phyloP scores from a whole-genome alignment of 2,888 invertebrate species.

The Drosophila neonasuta region DNA sequence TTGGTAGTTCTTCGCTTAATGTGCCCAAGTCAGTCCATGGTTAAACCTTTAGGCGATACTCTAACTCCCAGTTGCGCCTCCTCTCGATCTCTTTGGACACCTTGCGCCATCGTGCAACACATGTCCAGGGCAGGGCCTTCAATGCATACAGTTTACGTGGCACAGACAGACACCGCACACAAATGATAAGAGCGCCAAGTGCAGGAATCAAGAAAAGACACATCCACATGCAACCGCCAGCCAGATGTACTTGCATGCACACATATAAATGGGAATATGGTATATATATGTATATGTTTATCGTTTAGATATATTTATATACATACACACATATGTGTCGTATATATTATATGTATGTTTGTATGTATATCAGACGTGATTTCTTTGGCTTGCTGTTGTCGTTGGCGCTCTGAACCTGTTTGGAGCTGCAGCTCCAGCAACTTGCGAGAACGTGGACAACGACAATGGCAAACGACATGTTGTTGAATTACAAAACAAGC shows the following conservation, averaged over 20 bases:
- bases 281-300: constrained; percentile 9
- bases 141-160: constrained; percentile 40
- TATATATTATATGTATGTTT: constrained; percentile 37
- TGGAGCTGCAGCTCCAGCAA: constrained; percentile 48
- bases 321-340: constrained; percentile 7
- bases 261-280: neutral
- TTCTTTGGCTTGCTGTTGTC: constrained; percentile 54
- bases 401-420: constrained; percentile 66
- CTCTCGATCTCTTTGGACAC: neutral
- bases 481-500: constrained; percentile 69
- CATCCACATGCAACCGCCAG: constrained; percentile 22
- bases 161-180: constrained; percentile 39
- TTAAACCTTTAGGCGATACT: constrained; percentile 45
- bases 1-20: constrained; percentile 55
- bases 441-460: constrained; percentile 56
- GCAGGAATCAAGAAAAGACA: constrained; percentile 59
- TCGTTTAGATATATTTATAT: constrained; percentile 14
- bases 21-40: constrained; percentile 29
- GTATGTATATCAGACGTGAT: constrained; percentile 66
- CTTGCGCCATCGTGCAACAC: constrained; percentile 33
- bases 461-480: constrained; percentile 65
- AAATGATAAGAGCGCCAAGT: constrained; percentile 61
- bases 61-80: neutral
- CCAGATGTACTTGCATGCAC: constrained; percentile 2
- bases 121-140: constrained; percentile 47